Evolutionary conservation across 2,797 vertebrate genomes (phyloP), one percentile per base, ranked within the genome.

Genomic region (Hippocampus kuda): DNA sequence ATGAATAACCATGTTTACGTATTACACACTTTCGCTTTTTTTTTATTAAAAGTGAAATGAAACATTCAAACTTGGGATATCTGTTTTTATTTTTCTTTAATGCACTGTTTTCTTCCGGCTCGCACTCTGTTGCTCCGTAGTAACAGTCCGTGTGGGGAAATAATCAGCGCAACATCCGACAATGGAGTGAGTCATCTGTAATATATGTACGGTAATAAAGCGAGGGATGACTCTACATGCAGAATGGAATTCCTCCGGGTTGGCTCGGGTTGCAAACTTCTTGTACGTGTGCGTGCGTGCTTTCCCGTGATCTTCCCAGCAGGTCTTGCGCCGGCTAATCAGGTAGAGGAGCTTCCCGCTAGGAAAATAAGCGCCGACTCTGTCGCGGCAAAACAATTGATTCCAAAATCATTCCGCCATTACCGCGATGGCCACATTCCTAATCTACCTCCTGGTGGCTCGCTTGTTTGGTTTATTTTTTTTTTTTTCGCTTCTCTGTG

Each of bases 251-350:
- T 20, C 15, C 41, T 22, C 4, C n/a, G 0, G 63, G 16, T 51
- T 63, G 70, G 68, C 68, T 69, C 68, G 70, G 53, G 2, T 12
- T 24, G 74, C 54, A 65, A 57, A 74, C 69, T 73, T 51, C 10
- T 9, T 12, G 53, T 54, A n/a, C n/a, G 11, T 53, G 54, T 49
- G 54, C 41, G 61, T 49, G 62, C 62, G 54, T 38, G 38, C 27
- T 38, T 44, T 70, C 75, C 68, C 63, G 67, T 77, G 72, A 73
- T 74, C 71, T 75, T 54, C 69, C 78, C 76, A 76, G 79, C 83
- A 54, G 79, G 75, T 74, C 78, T 69, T 71, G 72, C 83, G 74
- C 83, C 84, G 77, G 12, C 81, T 87, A 86, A 89, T 90, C 83
- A 85, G 75, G 78, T 75, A 71, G 77, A 79, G 74, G 72, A 79